Evolutionary conservation across 1,140 invertebrate species (phyloP), one percentile per base, ranked within the genome.

Genomic region (Coelopa frigida): DNA sequence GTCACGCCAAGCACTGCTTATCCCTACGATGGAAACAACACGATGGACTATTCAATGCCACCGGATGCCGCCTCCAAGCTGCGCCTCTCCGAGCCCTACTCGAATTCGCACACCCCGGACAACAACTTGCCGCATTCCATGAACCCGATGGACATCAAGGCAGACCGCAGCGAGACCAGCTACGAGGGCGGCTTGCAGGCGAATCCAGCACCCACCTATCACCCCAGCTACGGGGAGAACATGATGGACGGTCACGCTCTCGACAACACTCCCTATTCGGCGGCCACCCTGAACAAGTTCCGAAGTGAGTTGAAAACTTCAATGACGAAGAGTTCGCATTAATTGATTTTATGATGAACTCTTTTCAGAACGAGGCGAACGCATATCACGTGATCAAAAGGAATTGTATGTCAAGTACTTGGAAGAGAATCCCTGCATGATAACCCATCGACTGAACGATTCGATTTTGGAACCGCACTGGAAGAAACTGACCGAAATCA

Each of bases 381-480:
- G 62, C 18, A 66, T 66, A 59, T 66, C 62, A 6, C 64, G 65
- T 50, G 61, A 66, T 27, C 62, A 66, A 41, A 66, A 66, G 14
- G 62, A 66, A 37, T 37, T 66, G 6, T 66, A 66, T 32, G 62
- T 66, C 2, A 66, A 66, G 51, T 66, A 59, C 42, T 65, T 66
- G 38, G 61, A 66, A 48, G 62, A 66, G 31, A 66, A 66, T 49
- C 62, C 59, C 21, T 65, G 62, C 42, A 66, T 66, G 62, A 46
- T 65, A 21, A 59, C 61, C 5, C 62, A 65, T 44, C 51, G 62
- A 0, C 61, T 61, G 0, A 62, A 66, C 41, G 62, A 66, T 32
- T 57, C 59, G 12, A 52, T 62, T 11, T 52, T 62, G 29, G 62
- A 65, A 38, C 58, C 62, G 0, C 46, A 61, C 35, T 66, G 62